Base-by-base conservation (phyloP, 2,113 vertebrate species). In the Panthera leo region DNA sequence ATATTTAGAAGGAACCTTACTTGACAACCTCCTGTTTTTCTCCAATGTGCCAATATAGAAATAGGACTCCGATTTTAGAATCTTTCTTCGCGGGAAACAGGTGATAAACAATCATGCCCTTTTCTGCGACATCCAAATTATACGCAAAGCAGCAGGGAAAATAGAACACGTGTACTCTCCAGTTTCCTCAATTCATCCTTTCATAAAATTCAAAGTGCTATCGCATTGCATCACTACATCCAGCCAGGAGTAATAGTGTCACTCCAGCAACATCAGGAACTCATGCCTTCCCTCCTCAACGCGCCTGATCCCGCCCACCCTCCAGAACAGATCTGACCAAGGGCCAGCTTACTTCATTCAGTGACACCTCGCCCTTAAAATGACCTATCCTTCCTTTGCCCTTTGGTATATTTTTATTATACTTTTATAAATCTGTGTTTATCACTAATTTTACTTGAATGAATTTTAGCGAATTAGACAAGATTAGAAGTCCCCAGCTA, bases 401-500 rank as follows among this genome's bases (percentile, higher is more conserved):
- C 71, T 97, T 82, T 39, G 53, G 73, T 39, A 15, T 61, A 29
- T 67, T 55, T 88, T 96, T 85, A 87, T 76, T 39, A 85, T 25
- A 27, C 11, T 53, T 91, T 90, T 68, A 12, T n/a, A 93, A 80
- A 61, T 94, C 65, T 65, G 45, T 75, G 11, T 63, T 82, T 51
- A 65, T 94, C 45, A 0, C 87, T 51, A 91, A 34, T 70, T 95
- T 86, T 55, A 94, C 89, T 84, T 88, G 94, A 96, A 94, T 93
- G 80, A 94, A 82, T 53, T 23, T 61, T 61, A 86, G 83, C 79
- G 94, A 97, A 94, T 95, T 89, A 14, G 58, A 96, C 91, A 68
- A 86, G 58, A 93, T 80, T 93, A 97, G 97, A 96, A 96, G 51
- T 90, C 96, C 91, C 11, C 31, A 68, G 1, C 84, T 95, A 92